Evolutionary conservation across 2,113 vertebrate genomes (phyloP).

Genomic region (Takifugu bimaculatus): DNA sequence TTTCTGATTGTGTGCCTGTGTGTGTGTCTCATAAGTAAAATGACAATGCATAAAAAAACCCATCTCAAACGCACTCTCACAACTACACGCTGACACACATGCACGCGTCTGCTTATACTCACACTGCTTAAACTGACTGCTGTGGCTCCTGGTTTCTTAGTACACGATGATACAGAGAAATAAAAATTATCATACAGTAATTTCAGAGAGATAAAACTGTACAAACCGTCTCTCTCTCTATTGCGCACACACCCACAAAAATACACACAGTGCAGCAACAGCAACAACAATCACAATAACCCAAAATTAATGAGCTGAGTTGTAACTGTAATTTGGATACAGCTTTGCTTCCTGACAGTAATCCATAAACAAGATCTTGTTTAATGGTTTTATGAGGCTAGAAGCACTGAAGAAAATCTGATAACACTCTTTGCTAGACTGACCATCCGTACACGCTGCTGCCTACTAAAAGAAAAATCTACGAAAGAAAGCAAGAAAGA

Average conservation of each 20-base stretch:
- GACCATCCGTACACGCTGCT: no score
- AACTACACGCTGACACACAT: slow-evolving; percentile 15
- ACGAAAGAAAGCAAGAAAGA: no score
- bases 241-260: slow-evolving; percentile 17
- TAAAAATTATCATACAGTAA: slow-evolving; percentile 32
- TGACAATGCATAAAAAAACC: no score
- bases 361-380: no score
- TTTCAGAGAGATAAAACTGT: neutral
- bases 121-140: slow-evolving; percentile 17
- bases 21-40: slow-evolving; percentile 32
- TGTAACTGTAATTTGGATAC: slow-evolving; percentile 42
- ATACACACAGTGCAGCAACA: slow-evolving; percentile 18
- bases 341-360: slow-evolving; percentile 19
- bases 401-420: no score
- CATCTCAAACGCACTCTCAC: neutral
- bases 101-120: slow-evolving; percentile 5
- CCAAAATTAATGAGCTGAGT: slow-evolving; percentile 51
- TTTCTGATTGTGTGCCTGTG: slow-evolving; percentile 32
- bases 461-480: no score
- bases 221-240: slow-evolving; percentile 6
- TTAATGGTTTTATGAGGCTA: no score
- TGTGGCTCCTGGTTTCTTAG: slow-evolving; percentile 48
- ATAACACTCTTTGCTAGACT: no score
- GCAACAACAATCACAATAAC: slow-evolving; percentile 29
- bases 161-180: slow-evolving; percentile 57